Base-by-base conservation (phyloP, 2,888 invertebrate genomes). In the Aelia acuminata region DNA sequence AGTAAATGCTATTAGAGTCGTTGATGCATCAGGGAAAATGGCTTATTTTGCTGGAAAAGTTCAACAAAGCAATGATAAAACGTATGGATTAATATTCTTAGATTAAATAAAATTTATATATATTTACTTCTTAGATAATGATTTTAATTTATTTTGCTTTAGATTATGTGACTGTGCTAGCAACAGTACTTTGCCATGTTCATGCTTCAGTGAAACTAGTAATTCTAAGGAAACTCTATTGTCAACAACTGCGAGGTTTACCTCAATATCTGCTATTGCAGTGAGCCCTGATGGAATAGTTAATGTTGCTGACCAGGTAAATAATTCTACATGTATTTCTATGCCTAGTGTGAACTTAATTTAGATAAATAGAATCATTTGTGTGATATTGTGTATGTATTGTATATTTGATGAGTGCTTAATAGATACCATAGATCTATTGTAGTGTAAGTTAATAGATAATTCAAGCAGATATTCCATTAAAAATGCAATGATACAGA, bases 261-360 rank as follows among this genome's bases (percentile, higher is more conserved):
- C 96, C 91, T 95, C 96, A 10, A 96, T 97, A 92, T 97, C 97
- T 63, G 97, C 98, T 20, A 94, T 99, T 75, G 96, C 98, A 20
- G 98, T 99, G 63, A 97, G 98, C 49, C 98, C 98, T 53, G 98
- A 98, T 92, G 98, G 98, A n/a, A 96, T 98, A 88, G 94, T 99
- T 84, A 97, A 98, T 93, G 96, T 99, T 87, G 98, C 98, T 63
- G 99, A 99, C 93, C 97, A 98, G 94, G 97, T 96, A 93, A n/a
- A 92, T 94, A 93, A 20, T 75, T 26, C 47, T 20, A 53, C 20
- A 18, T 70, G 31, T 22, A n/a, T 57, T 10, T 49, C 20, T 31
- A 13, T 11, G 11, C 53, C n/a, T n/a, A 26, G n/a, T 20, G 22
- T 20, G 22, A 50, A 50, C 50, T 50, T 50, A 4, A 50, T 48